phyloP scores from a whole-genome alignment of 2,113 vertebrate species.

The Ranitomeya variabilis region DNA sequence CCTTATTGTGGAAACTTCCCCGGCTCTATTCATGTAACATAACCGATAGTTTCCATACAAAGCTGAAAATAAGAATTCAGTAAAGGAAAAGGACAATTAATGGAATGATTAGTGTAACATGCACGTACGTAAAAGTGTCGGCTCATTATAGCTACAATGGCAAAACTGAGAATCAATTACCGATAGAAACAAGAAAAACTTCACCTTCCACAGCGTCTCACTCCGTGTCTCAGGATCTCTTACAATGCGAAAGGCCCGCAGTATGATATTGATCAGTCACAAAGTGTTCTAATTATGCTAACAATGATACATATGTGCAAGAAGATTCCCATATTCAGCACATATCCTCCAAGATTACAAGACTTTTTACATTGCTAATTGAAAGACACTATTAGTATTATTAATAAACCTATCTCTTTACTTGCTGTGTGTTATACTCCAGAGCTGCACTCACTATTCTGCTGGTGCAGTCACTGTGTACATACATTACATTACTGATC shows the following conservation, averaged over 20 bases:
- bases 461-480: no score
- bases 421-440: no score
- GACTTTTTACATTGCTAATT: no score
- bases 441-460: no score
- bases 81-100: conserved; percentile 21
- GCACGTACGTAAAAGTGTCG: conserved; percentile 11
- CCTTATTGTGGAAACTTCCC: background rate
- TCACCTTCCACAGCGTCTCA: background rate
- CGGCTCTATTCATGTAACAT: conserved; percentile 30
- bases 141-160: conserved; percentile 23
- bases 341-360: no score
- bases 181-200: background rate
- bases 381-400: no score
- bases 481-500: no score
- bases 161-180: conserved; percentile 6
- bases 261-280: background rate
- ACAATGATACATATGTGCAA: background rate
- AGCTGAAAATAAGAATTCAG: background rate
- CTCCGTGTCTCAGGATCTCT: background rate
- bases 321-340: no score
- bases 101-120: background rate
- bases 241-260: background rate
- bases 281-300: background rate
- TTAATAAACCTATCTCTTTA: no score
- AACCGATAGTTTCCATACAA: conserved; percentile 8